phyloP scores from a whole-genome alignment of 1,140 invertebrate species.

The Druon quercuslanigerum region DNA sequence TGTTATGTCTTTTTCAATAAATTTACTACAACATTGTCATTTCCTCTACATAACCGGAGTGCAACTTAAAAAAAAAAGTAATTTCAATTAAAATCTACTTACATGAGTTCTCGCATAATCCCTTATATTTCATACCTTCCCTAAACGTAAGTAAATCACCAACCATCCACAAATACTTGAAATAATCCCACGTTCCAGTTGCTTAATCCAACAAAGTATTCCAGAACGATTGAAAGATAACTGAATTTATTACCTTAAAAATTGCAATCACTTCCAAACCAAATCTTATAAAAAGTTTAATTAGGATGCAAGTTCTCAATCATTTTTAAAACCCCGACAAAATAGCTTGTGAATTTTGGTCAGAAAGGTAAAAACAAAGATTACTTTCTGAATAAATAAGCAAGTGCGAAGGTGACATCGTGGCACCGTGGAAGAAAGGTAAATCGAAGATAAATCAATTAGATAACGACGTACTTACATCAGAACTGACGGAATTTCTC shows the following conservation, averaged over 20 bases:
- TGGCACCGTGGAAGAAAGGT: neutral
- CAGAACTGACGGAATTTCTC: slow-evolving; percentile 24
- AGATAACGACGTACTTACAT: slow-evolving; percentile 21
- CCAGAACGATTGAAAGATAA: slow-evolving; percentile 6
- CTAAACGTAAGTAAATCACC: too few relatives aligned
- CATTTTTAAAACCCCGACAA: neutral
- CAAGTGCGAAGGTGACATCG: slow-evolving; percentile 1
- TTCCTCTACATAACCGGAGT: too few relatives aligned
- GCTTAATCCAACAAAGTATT: neutral
- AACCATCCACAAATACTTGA: neutral
- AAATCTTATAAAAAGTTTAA: neutral
- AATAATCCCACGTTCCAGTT: slow-evolving; percentile 20
- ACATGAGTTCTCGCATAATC: too few relatives aligned
- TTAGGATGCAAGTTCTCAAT: neutral
- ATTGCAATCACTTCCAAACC: neutral
- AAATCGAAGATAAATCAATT: slow-evolving; percentile 10
- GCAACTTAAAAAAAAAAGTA: too few relatives aligned
- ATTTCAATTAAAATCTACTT: too few relatives aligned
- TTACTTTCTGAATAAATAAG: slow-evolving; percentile 23
- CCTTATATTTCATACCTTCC: too few relatives aligned
- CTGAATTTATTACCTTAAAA: neutral
- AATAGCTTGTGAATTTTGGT: slow-evolving; percentile 2
- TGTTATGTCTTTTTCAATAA: too few relatives aligned
- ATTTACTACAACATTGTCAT: too few relatives aligned
- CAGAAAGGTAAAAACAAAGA: slow-evolving; percentile 8